Evolutionary conservation across 1,140 invertebrate species (phyloP), one percentile per base, ranked within the genome.

Genomic region (Ceratina japonica): DNA sequence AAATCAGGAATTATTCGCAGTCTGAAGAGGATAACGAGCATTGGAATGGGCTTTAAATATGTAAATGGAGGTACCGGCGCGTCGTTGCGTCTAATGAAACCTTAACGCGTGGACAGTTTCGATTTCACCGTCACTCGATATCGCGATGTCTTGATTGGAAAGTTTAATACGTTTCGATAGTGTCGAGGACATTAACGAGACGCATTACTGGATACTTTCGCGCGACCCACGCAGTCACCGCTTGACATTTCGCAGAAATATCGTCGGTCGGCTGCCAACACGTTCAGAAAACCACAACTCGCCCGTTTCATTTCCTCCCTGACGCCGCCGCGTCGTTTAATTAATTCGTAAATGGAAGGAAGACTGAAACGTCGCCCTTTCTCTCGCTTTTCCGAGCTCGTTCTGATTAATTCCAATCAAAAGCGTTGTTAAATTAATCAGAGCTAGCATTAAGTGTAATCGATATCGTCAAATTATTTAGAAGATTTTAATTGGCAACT

Each of bases 191-290:
- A 62, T 52, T 73, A 63, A 52, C 59, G 49, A 54, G 1, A 63
- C 8, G 22, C 49, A 62, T 73, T 63, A 73, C 59, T 24, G 18
- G 12, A 18, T 73, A 64, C 54, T 74, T 74, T 74, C 27, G 37
- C n/a, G 8, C 61, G 12, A 44, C 61, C 61, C 22, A 74, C 61
- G 51, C 71, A 52, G 27, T 8, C 15, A 18, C 61, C 61, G 22
- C 51, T 54, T 74, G 71, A 74, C 61, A 74, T 74, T 74, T 74
- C 51, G 18, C 18, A 54, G 61, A 64, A 54, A 74, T 64, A 54
- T 74, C 71, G 49, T 20, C 13, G 22, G 31, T 44, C 37, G 16
- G 18, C 18, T 44, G 4, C 0, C 27, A 27, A 15, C 22, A 1
- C 44, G 18, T 22, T 54, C 7, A 12, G 16, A 52, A 49, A 13